Conservation (phyloP, 2,113 vertebrate species). For the Ptilorrhoa leucosticta region DNA sequence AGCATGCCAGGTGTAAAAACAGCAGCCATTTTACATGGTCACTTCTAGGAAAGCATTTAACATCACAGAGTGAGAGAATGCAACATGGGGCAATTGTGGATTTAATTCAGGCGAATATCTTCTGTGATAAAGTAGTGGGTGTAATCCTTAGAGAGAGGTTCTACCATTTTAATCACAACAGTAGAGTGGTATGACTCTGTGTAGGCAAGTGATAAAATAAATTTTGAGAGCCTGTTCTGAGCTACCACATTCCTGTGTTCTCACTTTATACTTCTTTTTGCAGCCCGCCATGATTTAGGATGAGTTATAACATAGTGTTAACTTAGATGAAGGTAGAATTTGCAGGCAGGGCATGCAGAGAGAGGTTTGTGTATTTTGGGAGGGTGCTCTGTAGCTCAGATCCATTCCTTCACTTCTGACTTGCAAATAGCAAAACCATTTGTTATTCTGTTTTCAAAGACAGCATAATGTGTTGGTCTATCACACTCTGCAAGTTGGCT, state of each 20-base stretch:
- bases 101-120: neutral
- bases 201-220: neutral
- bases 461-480: neutral
- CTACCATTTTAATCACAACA: neutral
- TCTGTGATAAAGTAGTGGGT: neutral
- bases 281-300: neutral
- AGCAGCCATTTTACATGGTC: neutral
- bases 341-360: neutral
- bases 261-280: neutral
- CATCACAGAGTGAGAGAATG: neutral
- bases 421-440: neutral
- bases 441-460: constrained; percentile 46
- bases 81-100: accelerated
- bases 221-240: neutral
- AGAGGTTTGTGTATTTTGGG: neutral
- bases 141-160: neutral
- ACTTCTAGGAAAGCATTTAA: neutral
- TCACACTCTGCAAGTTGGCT: neutral
- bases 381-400: neutral
- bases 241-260: neutral
- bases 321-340: neutral
- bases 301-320: neutral
- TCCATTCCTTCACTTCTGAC: neutral
- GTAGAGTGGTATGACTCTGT: neutral
- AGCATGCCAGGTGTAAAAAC: neutral